These are phyloP conservation scores for Bimastos eiseni DNA, from an alignment of 2,888 invertebrate species.

Conservation along the genomic window DNA sequence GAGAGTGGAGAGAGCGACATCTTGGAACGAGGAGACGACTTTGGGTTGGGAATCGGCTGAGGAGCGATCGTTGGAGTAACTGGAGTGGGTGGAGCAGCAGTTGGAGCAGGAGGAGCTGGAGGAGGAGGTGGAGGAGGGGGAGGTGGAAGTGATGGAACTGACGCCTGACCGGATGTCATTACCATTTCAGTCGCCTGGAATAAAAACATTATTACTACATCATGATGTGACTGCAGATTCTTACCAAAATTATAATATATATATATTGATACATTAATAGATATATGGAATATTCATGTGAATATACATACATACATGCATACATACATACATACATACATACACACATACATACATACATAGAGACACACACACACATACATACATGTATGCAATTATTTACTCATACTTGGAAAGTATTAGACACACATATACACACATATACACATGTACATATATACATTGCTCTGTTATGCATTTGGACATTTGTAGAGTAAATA, in stretches of 20 bases:
- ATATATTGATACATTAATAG: too few species aligned
- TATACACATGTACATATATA: too few species aligned
- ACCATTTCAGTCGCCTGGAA: slow-evolving; percentile 19
- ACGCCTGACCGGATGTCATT: not conserved
- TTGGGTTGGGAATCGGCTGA: not conserved
- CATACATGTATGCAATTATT: too few species aligned
- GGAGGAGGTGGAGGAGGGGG: slow-evolving; percentile 7
- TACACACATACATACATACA: too few species aligned
- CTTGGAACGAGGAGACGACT: slow-evolving; percentile 16
- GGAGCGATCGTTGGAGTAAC: too few species aligned
- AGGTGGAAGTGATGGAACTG: not conserved
- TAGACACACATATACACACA: too few species aligned
- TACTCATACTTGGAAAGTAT: too few species aligned
- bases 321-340: not conserved
- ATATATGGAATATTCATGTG: too few species aligned
- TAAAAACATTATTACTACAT: not conserved
- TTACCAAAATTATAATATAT: not conserved
- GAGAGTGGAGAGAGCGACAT: slow-evolving; percentile 42
- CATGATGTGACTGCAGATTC: not conserved
- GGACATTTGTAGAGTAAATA: too few species aligned
- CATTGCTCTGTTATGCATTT: too few species aligned
- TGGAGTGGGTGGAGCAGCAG: not conserved
- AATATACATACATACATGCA: not conserved
- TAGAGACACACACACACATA: too few species aligned
- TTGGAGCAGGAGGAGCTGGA: not conserved